These are phyloP conservation scores for Myathropa florea DNA, from an alignment of 2,888 invertebrate genomes.

Conservation along the genomic window DNA sequence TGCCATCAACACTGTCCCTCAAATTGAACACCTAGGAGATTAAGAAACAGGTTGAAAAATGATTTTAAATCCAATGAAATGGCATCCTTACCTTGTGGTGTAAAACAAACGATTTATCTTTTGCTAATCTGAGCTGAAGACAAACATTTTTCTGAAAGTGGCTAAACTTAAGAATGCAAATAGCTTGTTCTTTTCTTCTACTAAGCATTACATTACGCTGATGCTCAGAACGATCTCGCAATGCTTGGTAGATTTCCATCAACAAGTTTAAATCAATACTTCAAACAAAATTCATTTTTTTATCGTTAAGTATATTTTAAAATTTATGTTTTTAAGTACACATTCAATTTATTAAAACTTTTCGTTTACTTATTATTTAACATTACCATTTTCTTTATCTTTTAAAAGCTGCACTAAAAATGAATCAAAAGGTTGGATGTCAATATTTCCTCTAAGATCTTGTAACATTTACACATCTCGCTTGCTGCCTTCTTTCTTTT, in stretches of 20 bases:
- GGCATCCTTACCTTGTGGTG: constrained; percentile 14
- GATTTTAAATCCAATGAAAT: no score
- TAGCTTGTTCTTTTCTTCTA: no score
- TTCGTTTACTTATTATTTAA: constrained; percentile 53
- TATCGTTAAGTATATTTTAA: constrained; percentile 68
- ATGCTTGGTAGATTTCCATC: background rate
- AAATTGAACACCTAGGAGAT: no score
- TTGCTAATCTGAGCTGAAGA: no score
- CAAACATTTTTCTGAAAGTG: no score
- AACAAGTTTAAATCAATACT: background rate
- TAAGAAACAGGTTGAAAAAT: no score
- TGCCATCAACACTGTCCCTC: no score
- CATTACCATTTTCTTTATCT: constrained; percentile 36
- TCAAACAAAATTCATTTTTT: constrained; percentile 53
- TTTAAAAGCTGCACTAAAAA: constrained; percentile 71
- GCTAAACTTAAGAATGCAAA: no score
- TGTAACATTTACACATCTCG: background rate
- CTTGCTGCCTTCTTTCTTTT: constrained; percentile 42
- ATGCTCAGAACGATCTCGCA: background rate
- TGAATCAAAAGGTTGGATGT: constrained; percentile 43
- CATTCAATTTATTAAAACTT: constrained; percentile 69
- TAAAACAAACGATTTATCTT: no score
- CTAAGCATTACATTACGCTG: no score
- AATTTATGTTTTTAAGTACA: constrained; percentile 63
- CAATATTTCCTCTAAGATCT: constrained; percentile 23